Evolutionary conservation across 2,797 vertebrate species (phyloP), one percentile per base, ranked within the genome.

Genomic region (Nasua narica): DNA sequence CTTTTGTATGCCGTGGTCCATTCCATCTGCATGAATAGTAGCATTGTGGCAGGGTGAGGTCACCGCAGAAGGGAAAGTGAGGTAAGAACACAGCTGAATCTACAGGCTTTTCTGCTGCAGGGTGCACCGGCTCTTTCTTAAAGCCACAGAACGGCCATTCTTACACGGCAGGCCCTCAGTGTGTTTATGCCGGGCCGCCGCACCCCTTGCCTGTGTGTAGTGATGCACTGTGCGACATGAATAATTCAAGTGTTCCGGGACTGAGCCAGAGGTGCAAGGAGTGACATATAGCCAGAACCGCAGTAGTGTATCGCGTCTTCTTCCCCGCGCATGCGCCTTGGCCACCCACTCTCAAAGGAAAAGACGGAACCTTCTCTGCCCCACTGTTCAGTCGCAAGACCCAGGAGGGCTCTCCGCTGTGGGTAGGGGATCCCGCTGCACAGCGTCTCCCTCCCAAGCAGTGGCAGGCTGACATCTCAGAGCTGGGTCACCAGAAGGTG

Each of bases 21-120:
- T 98, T 97, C 99, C 99, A 99, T 99, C 99, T 99, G 98, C 98
- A 99, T 99, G 99, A 99, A 99, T 99, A 99, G 99, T 99, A 98
- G 99, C 99, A 99, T 99, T 99, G 99, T 99, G 98, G 97, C 98
- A 88, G 98, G 99, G 98, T 99, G 99, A 99, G 99, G 99, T 99
- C 99, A 99, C 99, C 96, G 98, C 98, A 99, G 98, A 98, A 99
- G 98, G 99, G 99, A 99, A 98, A 99, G 99, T 99, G 99, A 99
- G 99, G 99, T 99, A 99, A 99, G 99, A 99, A 98, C 99, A 98
- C 99, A 99, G 99, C 99, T 99, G 99, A 99, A 99, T 99, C 98
- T 98, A 99, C 99, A 98, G 98, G 96, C 98, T 97, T 98, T 96
- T 96, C 96, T 98, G 97, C 98, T 97, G 93, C 98, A 96, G 98